Evolutionary conservation across 2,797 vertebrate species (phyloP).

Genomic region (Sarcophilus harrisii): DNA sequence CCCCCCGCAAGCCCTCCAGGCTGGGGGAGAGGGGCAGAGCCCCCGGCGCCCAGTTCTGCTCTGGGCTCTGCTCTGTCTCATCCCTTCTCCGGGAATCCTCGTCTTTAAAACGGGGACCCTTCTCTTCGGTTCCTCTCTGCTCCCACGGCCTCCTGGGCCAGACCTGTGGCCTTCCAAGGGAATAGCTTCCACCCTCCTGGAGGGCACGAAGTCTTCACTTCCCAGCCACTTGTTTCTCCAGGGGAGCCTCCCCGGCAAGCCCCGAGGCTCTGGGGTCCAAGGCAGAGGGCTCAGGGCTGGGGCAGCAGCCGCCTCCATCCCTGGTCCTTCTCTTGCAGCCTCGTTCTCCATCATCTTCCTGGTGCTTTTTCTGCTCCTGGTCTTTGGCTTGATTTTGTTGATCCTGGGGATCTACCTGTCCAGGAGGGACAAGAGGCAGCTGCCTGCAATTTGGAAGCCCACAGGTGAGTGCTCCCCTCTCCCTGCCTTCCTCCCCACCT

Average conservation of each 20-base stretch:
- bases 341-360: slow-evolving; percentile 62
- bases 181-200: not conserved
- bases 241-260: not conserved
- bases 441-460: not conserved
- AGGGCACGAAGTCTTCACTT: not conserved
- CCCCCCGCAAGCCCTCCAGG: not conserved
- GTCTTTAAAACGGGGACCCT: not conserved
- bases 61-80: accelerated
- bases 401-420: slow-evolving; percentile 70
- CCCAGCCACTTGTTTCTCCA: not conserved
- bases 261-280: no score
- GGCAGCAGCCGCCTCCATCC: not conserved
- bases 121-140: not conserved
- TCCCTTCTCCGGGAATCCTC: not conserved
- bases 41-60: not conserved
- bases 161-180: not conserved
- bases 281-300: no score
- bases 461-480: slow-evolving; percentile 55
- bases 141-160: not conserved
- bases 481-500: not conserved
- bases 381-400: slow-evolving; percentile 75
- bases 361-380: slow-evolving; percentile 71
- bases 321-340: not conserved
- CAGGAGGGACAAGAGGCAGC: slow-evolving; percentile 52
- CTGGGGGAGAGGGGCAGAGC: not conserved